Evolutionary conservation across 2,888 invertebrate species (phyloP).

Genomic region (Hypercompe scribonia): DNA sequence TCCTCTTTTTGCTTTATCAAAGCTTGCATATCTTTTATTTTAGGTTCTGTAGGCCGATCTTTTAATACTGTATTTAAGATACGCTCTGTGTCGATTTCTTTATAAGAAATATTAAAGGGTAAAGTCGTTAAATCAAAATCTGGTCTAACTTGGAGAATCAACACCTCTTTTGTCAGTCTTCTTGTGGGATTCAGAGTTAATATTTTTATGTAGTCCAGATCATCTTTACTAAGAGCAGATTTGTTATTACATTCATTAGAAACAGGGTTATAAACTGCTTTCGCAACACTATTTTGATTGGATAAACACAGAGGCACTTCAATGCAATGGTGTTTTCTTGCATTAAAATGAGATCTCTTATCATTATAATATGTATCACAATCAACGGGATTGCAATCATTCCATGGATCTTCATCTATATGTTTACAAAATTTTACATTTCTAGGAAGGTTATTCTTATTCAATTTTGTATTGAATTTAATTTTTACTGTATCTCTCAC

Average conservation of each 20-base stretch:
- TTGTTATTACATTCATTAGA: conserved; percentile 64
- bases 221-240: conserved; percentile 55
- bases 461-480: conserved; percentile 68
- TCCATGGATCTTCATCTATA: conserved; percentile 71
- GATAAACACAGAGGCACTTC: conserved; percentile 59
- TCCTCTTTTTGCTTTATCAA: neutral
- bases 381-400: conserved; percentile 72
- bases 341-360: conserved; percentile 61
- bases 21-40: neutral
- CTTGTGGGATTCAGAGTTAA: conserved; percentile 27
- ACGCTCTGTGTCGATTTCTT: neutral
- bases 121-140: neutral
- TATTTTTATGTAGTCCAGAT: conserved; percentile 66
- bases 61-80: neutral
- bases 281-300: conserved; percentile 48
- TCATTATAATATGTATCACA: conserved; percentile 76
- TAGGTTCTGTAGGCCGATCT: neutral
- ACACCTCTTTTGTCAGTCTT: neutral
- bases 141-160: neutral
- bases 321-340: conserved; percentile 61
- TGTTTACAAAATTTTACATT: conserved; percentile 57
- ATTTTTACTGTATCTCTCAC: conserved; percentile 67
- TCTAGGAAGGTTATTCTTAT: conserved; percentile 38
- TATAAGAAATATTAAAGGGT: neutral
- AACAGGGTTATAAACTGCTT: conserved; percentile 63